Evolutionary conservation across 2,797 vertebrate species (phyloP).

Genomic region (Choloepus didactylus): DNA sequence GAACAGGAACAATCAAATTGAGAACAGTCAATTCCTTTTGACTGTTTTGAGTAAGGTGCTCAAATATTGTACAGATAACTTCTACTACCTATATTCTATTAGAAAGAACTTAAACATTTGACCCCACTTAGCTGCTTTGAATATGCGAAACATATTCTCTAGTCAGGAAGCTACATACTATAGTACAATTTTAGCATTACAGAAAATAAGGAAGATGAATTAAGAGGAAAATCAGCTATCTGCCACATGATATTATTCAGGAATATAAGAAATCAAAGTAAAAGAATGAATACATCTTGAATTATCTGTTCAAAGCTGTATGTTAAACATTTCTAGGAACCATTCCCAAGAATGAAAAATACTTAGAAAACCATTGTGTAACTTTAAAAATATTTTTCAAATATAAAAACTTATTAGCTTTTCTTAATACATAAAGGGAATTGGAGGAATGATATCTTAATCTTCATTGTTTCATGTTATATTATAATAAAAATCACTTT

Average conservation of each 20-base stretch:
- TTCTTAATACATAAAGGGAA: neutral
- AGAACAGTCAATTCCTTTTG: neutral
- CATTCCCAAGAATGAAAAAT: neutral
- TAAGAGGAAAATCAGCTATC: neutral
- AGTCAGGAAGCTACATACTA: neutral
- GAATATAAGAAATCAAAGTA: neutral
- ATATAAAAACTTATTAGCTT: neutral
- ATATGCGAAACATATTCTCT: neutral
- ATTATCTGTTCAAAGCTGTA: neutral
- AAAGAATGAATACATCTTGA: neutral
- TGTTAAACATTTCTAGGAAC: neutral
- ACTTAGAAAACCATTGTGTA: neutral
- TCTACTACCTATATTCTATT: neutral
- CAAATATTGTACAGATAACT: neutral
- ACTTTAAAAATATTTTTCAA: neutral
- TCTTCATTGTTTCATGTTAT: neutral
- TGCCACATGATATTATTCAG: neutral
- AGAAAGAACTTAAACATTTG: neutral
- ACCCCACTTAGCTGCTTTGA: neutral
- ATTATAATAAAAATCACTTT: neutral
- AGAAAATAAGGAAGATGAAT: neutral
- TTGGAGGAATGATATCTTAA: neutral
- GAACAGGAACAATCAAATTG: neutral
- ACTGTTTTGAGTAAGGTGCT: neutral
- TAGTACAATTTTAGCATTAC: neutral